Base-by-base conservation (phyloP, 2,888 invertebrate genomes). In the Latrodectus elegans region DNA sequence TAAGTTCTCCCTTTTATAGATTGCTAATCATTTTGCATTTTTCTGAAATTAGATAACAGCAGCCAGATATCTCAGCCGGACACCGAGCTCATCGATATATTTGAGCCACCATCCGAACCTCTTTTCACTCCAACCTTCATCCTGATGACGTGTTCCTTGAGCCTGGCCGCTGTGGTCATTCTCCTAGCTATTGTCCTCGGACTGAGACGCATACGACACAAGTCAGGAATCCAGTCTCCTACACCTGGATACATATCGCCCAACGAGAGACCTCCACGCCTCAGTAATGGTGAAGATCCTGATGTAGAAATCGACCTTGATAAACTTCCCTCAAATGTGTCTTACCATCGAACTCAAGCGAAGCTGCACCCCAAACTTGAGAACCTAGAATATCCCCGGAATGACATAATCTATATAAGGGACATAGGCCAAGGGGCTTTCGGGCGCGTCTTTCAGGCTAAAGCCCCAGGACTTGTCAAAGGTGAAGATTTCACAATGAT, bases 361-460 rank as follows among this genome's bases (percentile, higher is more conserved):
- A 82, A 88, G 49, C 76, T 98, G 70, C 97, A 98, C 93, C 97
- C 98, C 0, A 97, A 97, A 91, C 93, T 99, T 86, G 98, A 98
- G 92, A 96, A 96, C 91, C 93, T 98, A 64, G 98, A 99, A 92
- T 99, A 97, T 93, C 98, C 98, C 0, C 94, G 98, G 65, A 98
- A 98, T 91, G 97, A 98, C 92, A 97, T 99, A 55, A 97, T 98
- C 90, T 98, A 98, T 91, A 96, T 98, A 75, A 94, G 96, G 90
- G 98, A 98, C 91, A 94, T 99, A 90, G 99, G 98, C 0, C 98
- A 98, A 92, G 98, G 97, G 84, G 98, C 98, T 17, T 99, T 98
- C 93, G 99, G 98, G 1, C 94, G 98, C 91, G 98, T 99, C 0
- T 99, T 98, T 92, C 93, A 97, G 94, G 96, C 96, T 0, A 96